Evolutionary conservation across 1,140 invertebrate genomes (phyloP).

Genomic region (Macrotrachela quadricornifera): DNA sequence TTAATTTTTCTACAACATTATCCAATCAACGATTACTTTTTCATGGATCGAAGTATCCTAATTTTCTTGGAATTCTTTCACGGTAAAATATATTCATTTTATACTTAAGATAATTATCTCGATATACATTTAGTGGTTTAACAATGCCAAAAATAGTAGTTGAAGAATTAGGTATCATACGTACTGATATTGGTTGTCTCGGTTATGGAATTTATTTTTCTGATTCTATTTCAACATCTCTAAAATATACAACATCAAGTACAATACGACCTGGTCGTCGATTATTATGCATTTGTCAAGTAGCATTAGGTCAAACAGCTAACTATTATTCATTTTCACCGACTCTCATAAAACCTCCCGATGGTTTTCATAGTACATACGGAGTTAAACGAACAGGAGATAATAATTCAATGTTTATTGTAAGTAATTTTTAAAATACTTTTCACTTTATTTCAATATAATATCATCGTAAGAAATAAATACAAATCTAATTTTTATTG

Average conservation of each 20-base stretch:
- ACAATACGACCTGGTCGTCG: slow-evolving; percentile 12
- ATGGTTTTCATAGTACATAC: slow-evolving; percentile 24
- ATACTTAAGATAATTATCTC: neutral
- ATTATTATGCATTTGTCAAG: slow-evolving; percentile 22
- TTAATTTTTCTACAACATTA: slow-evolving; percentile 11
- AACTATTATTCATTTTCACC: slow-evolving; percentile 7
- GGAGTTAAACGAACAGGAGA: slow-evolving; percentile 15
- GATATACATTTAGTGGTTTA: slow-evolving; percentile 18
- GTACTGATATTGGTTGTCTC: slow-evolving; percentile 23
- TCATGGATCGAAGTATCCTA: slow-evolving; percentile 19
- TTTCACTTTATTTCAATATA: too few relatives aligned
- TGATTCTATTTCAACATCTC: slow-evolving; percentile 16
- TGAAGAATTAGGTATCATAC: slow-evolving; percentile 17
- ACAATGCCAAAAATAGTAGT: slow-evolving; percentile 24
- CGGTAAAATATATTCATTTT: slow-evolving; percentile 12
- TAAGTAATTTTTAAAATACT: slow-evolving; percentile 4
- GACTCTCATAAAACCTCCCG: slow-evolving; percentile 17
- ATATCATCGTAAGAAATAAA: too few relatives aligned
- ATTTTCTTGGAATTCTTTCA: slow-evolving; percentile 27
- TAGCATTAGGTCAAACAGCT: slow-evolving; percentile 19
- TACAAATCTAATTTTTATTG: too few relatives aligned
- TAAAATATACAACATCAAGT: neutral
- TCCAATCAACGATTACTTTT: slow-evolving; percentile 15
- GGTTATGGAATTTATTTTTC: slow-evolving; percentile 29
- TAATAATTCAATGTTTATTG: slow-evolving; percentile 17